Base-by-base conservation (phyloP, 2,113 vertebrate species). In the Capreolus pygargus region DNA sequence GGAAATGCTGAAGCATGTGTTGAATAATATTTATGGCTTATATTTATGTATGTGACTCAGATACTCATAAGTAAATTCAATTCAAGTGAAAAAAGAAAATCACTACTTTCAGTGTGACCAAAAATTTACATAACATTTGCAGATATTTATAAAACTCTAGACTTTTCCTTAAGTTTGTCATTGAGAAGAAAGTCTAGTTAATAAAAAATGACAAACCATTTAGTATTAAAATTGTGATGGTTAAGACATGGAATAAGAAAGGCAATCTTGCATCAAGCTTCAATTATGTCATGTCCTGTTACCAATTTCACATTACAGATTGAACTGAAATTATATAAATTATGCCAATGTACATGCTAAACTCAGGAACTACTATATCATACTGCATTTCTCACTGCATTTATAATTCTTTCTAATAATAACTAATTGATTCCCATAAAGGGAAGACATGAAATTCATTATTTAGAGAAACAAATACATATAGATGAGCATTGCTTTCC, bases 1-100 rank as follows among this genome's bases (percentile, higher is more conserved):
- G 97, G 89, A 98, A 98, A 98, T 97, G 94, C 94, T 97, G 93
- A 98, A 98, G 94, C 79, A 97, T 95, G 81, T 70, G 11, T 81
- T 97, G 97, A 97, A 97, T 98, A 97, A 97, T 86, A 98, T 95
- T 91, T 97, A 96, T 0, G 25, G 94, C 76, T 98, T 97, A 67
- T 93, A 95, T 98, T 97, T 97, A 93, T 94, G 93, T 83, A 87
- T 91, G 84, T 94, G 85, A 97, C 96, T 98, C 96, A 94, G 67
- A 95, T 39, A 96, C 78, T 89, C 92, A 91, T 70, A 94, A 96
- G 91, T 95, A 98, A 98, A 98, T 97, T 98, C 92, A 96, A 39
- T 14, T n/a, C 84, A 81, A 96, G 93, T 89, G 30, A 92, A 91
- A 74, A 98, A 98, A 94, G 90, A 97, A 98, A 98, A 97, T 93